Evolutionary conservation across 1,140 invertebrate genomes (phyloP).

Genomic region (Drosophila seguyi): DNA sequence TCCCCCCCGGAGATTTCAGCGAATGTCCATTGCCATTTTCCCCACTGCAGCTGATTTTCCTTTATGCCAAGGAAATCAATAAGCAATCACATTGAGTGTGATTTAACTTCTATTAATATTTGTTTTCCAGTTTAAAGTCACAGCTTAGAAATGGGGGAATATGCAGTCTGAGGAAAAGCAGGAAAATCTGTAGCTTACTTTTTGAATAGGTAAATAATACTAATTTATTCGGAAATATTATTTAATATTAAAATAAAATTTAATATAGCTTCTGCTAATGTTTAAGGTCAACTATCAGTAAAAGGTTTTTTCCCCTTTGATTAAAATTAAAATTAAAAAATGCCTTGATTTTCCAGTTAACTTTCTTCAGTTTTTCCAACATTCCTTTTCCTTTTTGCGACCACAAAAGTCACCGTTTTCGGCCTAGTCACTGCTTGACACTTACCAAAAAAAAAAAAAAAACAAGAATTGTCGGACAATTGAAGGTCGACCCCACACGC

Average conservation of each 20-base stretch:
- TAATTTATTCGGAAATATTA: too few species aligned
- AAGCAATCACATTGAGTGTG: constrained; percentile 22
- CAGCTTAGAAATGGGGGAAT: not conserved
- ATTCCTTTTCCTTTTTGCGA: not conserved
- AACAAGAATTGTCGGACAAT: constrained; percentile 29
- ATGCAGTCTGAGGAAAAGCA: not conserved
- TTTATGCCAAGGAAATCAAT: constrained; percentile 13
- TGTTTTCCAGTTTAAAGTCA: not conserved
- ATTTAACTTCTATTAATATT: not conserved
- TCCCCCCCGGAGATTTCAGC: constrained; percentile 9
- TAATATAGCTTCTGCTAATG: not conserved
- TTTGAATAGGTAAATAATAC: not conserved
- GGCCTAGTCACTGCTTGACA: constrained; percentile 18
- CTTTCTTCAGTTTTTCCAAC: not conserved
- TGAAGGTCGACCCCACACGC: constrained; percentile 29
- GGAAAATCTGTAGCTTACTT: not conserved
- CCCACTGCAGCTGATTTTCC: not conserved
- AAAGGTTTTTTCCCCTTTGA: not conserved
- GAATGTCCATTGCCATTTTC: constrained; percentile 5
- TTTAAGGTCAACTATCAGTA: not conserved
- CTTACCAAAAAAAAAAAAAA: constrained; percentile 30
- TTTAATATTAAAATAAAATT: not conserved
- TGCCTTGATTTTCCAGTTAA: not conserved
- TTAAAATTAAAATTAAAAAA: not conserved
- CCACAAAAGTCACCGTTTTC: constrained; percentile 19